A percentile compares a stretch with the other conserved stretches of the same genome.
phyloP scores from a whole-genome alignment of 2,888 invertebrate genomes.

The Eupithecia exiguata region DNA sequence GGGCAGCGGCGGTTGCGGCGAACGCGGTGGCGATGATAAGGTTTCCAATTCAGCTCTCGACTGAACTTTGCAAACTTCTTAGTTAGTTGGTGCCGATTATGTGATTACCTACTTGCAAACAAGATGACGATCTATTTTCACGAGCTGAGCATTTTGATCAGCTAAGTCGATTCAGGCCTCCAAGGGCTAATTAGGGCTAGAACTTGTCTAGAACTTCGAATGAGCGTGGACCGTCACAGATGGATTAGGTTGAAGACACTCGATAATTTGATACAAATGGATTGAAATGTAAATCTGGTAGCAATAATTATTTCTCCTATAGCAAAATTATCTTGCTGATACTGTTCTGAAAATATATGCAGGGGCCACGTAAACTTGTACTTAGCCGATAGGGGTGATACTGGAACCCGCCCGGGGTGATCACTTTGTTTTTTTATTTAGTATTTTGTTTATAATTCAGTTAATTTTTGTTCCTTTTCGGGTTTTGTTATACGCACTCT shows the following conservation, averaged over 20 bases:
- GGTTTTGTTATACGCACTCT: too few relatives aligned
- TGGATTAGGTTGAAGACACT: neutral
- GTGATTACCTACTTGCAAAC: constrained; percentile 25
- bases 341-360: too few relatives aligned
- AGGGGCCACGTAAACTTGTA: too few relatives aligned
- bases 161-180: neutral
- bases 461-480: too few relatives aligned
- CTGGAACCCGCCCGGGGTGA: too few relatives aligned
- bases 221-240: neutral
- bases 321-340: neutral
- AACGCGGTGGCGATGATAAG: neutral
- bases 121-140: constrained; percentile 14
- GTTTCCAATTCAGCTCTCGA: constrained; percentile 1
- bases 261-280: neutral
- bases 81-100: neutral
- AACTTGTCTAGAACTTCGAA: neutral
- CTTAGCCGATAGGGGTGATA: too few relatives aligned
- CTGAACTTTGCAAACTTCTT: constrained; percentile 6
- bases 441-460: too few relatives aligned
- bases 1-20: too few relatives aligned
- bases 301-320: neutral
- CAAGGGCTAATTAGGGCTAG: neutral
- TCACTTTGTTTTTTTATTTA: too few relatives aligned
- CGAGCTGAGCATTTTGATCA: constrained; percentile 1
- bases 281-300: neutral